A percentile compares a stretch with the other conserved stretches of the same genome.
These are phyloP conservation scores for Thamnophis sirtalis DNA, from an alignment of 2,113 vertebrate genomes.

Conservation along the genomic window DNA sequence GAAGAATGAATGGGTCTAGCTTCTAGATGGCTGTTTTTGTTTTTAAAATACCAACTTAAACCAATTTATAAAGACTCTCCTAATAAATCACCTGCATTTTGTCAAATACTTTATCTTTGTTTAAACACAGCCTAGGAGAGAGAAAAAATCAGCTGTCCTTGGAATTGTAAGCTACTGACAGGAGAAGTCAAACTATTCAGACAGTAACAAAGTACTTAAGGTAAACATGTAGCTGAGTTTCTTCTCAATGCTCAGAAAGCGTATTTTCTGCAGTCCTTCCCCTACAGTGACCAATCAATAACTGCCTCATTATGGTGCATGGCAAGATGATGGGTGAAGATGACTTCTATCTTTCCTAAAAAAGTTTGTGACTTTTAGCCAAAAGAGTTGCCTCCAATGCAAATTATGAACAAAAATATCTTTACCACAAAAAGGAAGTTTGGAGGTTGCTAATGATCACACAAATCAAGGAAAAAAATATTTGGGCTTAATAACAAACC, in stretches of 20 bases:
- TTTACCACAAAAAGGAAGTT: constrained; percentile 51
- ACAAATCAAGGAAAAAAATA: constrained; percentile 55
- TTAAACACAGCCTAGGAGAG: constrained; percentile 47
- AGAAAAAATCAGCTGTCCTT: constrained; percentile 53
- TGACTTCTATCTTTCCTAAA: constrained; percentile 23
- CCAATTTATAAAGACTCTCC: constrained; percentile 48
- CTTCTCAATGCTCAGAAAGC: constrained; percentile 41
- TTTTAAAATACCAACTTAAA: constrained; percentile 24
- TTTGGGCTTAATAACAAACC: constrained; percentile 47
- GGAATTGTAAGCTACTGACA: constrained; percentile 63
- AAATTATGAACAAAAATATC: constrained; percentile 55
- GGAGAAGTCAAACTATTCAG: constrained; percentile 50
- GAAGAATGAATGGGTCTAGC: neutral
- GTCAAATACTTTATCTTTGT: constrained; percentile 61
- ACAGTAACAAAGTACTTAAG: constrained; percentile 54
- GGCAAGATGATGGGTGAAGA: constrained; percentile 24
- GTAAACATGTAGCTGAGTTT: constrained; percentile 53
- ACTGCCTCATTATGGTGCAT: constrained; percentile 41
- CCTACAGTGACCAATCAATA: constrained; percentile 59
- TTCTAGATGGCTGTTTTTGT: neutral
- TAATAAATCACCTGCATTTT: constrained; percentile 64
- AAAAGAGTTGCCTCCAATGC: constrained; percentile 50
- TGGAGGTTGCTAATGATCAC: constrained; percentile 41
- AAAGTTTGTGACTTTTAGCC: constrained; percentile 47
- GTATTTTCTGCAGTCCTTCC: constrained; percentile 31